Evolutionary conservation across 2,113 vertebrate species (phyloP).

Genomic region (Pseudolaguvia tuberculata): DNA sequence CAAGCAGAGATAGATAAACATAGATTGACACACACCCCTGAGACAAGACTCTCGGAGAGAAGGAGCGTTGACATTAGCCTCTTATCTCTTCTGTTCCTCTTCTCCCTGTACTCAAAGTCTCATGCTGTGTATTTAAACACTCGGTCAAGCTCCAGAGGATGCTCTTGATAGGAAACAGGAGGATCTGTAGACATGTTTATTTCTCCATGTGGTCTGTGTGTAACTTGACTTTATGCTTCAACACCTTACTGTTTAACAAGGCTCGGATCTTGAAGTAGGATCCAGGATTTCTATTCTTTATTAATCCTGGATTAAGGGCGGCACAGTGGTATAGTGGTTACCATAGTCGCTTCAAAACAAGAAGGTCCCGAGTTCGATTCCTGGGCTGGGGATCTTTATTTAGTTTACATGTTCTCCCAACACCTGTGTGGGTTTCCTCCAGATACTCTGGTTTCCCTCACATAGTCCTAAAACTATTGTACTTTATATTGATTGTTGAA

Average conservation of each 20-base stretch:
- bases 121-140: slow-evolving; percentile 38
- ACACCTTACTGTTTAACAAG: background rate
- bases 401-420: no score
- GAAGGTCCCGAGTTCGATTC: no score
- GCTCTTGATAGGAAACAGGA: slow-evolving; percentile 28
- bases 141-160: slow-evolving; percentile 24
- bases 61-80: slow-evolving; percentile 37
- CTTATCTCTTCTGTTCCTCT: slow-evolving; percentile 37
- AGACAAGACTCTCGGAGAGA: slow-evolving; percentile 33
- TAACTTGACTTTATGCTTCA: slow-evolving; percentile 32
- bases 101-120: slow-evolving; percentile 11
- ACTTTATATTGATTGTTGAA: no score
- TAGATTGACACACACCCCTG: slow-evolving; percentile 33
- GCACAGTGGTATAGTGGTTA: no score
- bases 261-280: no score
- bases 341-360: no score
- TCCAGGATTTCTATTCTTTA: no score
- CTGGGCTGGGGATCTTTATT: no score
- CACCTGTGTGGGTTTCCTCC: no score
- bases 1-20: slow-evolving; percentile 37
- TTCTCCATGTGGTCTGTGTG: slow-evolving; percentile 37
- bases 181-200: slow-evolving; percentile 42
- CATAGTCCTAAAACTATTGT: no score
- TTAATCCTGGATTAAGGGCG: no score
- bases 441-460: no score